Percentiles rank a stretch among this genome's conserved stretches.
phyloP scores from a whole-genome alignment of 2,888 invertebrate genomes.

The Heteromyza rotundicornis region DNA sequence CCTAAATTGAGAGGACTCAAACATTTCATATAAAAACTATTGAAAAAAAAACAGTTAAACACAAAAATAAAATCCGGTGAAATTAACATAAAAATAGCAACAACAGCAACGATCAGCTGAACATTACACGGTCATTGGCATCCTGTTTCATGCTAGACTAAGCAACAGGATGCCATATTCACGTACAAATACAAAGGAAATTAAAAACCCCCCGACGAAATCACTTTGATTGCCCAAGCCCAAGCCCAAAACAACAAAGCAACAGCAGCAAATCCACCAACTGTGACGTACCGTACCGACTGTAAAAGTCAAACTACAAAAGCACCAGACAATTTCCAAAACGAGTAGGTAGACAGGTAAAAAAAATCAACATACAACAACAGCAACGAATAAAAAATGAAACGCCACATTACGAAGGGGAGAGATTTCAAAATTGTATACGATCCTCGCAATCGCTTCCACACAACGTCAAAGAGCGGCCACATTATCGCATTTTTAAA shows the following conservation, averaged over 20 bases:
- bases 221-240: slow-evolving; percentile 2
- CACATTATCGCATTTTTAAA: not conserved
- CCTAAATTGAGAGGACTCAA: too few relatives aligned
- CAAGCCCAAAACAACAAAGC: slow-evolving; percentile 5
- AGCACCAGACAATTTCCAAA: slow-evolving; percentile 4
- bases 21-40: too few relatives aligned
- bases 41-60: not conserved
- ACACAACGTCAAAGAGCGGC: not conserved
- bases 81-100: not conserved
- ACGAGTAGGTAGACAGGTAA: not conserved
- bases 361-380: too few relatives aligned
- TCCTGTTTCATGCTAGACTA: slow-evolving; percentile 55
- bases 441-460: too few relatives aligned
- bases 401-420: not conserved
- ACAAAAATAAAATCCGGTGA: not conserved
- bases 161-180: slow-evolving; percentile 49
- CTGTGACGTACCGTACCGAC: slow-evolving; percentile 40
- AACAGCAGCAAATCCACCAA: slow-evolving; percentile 34
- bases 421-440: not conserved
- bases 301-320: not conserved
- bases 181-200: not conserved
- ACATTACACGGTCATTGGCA: slow-evolving; percentile 53
- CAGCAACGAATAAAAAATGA: not conserved
- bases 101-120: slow-evolving; percentile 3
- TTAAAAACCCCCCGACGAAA: not conserved